Evolutionary conservation across 1,140 invertebrate species (phyloP).

Genomic region (Leptinotarsa texana): DNA sequence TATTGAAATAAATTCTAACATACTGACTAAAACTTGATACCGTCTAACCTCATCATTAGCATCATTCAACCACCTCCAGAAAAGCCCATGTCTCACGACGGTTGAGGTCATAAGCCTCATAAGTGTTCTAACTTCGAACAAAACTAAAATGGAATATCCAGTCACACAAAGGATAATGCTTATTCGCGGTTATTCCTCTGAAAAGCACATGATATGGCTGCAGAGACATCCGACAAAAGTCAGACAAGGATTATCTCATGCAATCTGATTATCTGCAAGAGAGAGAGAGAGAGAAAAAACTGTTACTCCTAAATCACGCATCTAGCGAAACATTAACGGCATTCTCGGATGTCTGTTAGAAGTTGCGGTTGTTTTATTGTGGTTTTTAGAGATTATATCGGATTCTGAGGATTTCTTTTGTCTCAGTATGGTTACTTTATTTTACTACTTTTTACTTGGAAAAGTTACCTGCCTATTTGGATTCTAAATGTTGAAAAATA

Average conservation of each 20-base stretch:
- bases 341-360: not conserved
- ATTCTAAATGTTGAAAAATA: too few species aligned
- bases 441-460: too few species aligned
- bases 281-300: not conserved
- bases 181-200: conserved; percentile 2
- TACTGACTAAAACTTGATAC: too few species aligned
- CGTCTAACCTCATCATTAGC: too few species aligned
- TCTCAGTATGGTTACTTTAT: not conserved
- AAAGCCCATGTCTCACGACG: too few species aligned
- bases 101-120: too few species aligned
- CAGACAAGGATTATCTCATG: conserved; percentile 4
- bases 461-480: too few species aligned
- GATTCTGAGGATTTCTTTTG: not conserved
- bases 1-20: too few species aligned
- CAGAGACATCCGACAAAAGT: not conserved
- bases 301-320: not conserved
- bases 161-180: not conserved
- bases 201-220: not conserved
- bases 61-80: too few species aligned
- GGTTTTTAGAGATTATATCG: not conserved
- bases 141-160: not conserved
- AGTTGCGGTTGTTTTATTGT: not conserved
- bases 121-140: too few species aligned
- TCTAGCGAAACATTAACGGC: conserved; percentile 2
- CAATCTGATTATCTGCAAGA: not conserved